Base-by-base conservation (phyloP, 2,888 invertebrate species). In the Zygaena filipendulae region DNA sequence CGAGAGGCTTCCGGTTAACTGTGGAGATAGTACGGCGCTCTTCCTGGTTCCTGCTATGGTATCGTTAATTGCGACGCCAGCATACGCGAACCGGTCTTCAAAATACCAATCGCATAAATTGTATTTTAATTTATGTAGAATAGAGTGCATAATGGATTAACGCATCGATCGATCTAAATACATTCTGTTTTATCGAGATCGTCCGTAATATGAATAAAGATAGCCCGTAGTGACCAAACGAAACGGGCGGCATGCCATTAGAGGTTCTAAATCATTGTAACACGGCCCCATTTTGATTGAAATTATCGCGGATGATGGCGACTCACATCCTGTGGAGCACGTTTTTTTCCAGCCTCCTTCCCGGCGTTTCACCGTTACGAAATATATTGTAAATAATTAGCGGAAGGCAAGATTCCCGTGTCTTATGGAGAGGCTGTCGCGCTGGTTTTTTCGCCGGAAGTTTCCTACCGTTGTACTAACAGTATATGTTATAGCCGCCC, bases 371-470 rank as follows among this genome's bases (percentile, higher is more conserved):
- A 75, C 79, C 79, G 79, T 79, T 79, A 79, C 63, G 79, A 67
- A 77, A 79, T 77, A 70, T 71, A 75, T 79, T 69, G 77, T 77
- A 71, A 77, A 77, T 79, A 79, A 79, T 79, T 79, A 77, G 74
- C 77, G 79, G 79, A 79, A 75, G 75, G 66, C 69, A 55, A 74
- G 77, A 72, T 74, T 62, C 72, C 60, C 66, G 79, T 79, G 79
- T 79, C 72, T 74, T 79, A 79, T 79, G 79, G 77, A 59, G 72
- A 63, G 62, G 63, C 53, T 55, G 61, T 52, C 46, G 58, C 64
- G 68, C 68, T 61, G 59, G 71, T 72, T 77, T 72, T 70, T 70
- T 61, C 54, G 45, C 59, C 58, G 61, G 58, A 58, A 59, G 50
- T 56, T 72, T 75, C 71, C 71, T 66, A 55, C 40, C 48, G 52